Evolutionary conservation across 1,140 invertebrate species (phyloP), one percentile per base, ranked within the genome.

Genomic region (Battus philenor): DNA sequence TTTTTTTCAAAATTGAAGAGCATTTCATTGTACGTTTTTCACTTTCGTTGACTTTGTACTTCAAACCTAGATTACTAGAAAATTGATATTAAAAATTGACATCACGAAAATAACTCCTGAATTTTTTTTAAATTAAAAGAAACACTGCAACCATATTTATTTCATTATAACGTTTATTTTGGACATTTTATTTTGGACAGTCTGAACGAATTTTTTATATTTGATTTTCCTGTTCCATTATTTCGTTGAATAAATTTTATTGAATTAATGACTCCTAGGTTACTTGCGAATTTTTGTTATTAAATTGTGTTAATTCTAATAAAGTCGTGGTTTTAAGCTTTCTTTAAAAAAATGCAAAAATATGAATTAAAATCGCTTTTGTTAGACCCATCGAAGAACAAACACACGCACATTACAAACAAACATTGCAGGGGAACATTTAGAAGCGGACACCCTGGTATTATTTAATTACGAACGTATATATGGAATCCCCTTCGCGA

Each of bases 401-500:
- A 51, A 52, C 44, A 50, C 54, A 66, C 59, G 47, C 59, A 61
- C 67, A 67, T 59, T n/a, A 67, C 38, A 59, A 41, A 75, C 65
- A 68, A 41, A 68, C 63, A 79, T 67, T 59, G 59, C 60, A 45
- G 50, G 49, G 48, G 54, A 76, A 77, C 75, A 78, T 65, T 64
- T 57, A 66, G 44, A 65, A 68, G 63, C 64, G 60, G 57, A 74
- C 71, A 77, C 78, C 65, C 53, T 60, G 53, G 62, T 69, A 68
- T 65, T 68, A 68, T 71, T 61, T 54, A 64, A 59, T 54, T 82
- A 82, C 78, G 70, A 79, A 82, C 78, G 67, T 76, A 67, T 65
- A 54, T 52, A 30, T 53, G 60, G 18, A 55, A 66, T 72, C 51
- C 59, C 49, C 41, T 59, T 66, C 47, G 50, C 62, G 59, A 55